These are phyloP conservation scores for Agraylea sexmaculata DNA, from an alignment of 1,140 invertebrate genomes.

Conservation along the genomic window DNA sequence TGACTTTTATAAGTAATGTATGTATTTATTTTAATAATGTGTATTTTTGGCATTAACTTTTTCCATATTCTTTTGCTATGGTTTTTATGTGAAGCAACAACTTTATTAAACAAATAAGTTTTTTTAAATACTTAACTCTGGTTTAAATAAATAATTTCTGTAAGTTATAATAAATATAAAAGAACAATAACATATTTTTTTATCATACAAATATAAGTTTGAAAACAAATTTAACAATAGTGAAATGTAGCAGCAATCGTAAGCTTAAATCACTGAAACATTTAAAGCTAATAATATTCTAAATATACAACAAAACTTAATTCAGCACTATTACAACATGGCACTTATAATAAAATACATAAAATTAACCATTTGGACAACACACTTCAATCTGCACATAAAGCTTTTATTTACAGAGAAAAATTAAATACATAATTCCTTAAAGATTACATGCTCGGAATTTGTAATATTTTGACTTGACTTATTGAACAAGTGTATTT, in stretches of 20 bases:
- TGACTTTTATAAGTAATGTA: too few relatives aligned
- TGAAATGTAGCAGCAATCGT: conserved; percentile 15
- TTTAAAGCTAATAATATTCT: conserved; percentile 11
- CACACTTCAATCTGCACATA: conserved; percentile 5
- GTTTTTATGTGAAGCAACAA: too few relatives aligned
- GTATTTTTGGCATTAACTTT: too few relatives aligned
- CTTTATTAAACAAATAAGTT: too few relatives aligned
- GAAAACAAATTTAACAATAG: conserved; percentile 21
- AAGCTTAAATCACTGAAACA: conserved; percentile 18
- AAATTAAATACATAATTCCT: conserved; percentile 15
- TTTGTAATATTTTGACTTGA: background rate
- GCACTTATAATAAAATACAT: too few relatives aligned
- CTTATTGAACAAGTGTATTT: background rate
- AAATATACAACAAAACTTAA: conserved; percentile 21
- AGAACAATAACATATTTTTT: conserved; percentile 22
- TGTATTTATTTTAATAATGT: too few relatives aligned
- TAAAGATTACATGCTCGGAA: conserved; percentile 13
- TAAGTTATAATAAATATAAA: conserved; percentile 22
- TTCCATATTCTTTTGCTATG: too few relatives aligned
- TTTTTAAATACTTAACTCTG: too few relatives aligned
- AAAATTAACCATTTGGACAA: too few relatives aligned
- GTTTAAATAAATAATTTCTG: conserved; percentile 22
- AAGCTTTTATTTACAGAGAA: conserved; percentile 17
- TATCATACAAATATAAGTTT: conserved; percentile 15
- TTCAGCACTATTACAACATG: conserved; percentile 12